Evolutionary conservation across 2,888 invertebrate species (phyloP).

Genomic region (Quadriops clusia): DNA sequence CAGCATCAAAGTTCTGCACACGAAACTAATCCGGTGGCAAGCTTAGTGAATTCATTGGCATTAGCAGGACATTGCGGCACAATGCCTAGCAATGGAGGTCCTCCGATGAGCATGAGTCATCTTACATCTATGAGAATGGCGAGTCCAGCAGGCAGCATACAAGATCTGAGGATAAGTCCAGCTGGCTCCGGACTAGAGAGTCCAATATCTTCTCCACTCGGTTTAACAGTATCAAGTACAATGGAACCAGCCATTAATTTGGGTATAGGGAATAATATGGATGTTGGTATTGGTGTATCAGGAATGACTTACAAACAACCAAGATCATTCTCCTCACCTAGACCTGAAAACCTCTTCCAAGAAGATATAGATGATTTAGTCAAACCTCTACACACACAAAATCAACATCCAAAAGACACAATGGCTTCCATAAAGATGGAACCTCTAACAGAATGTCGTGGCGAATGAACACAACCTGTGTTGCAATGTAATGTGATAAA

Average conservation of each 20-base stretch:
- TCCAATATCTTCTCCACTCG: conserved; percentile 47
- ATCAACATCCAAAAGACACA: conserved; percentile 39
- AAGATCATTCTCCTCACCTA: conserved; percentile 47
- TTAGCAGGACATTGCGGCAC: conserved; percentile 33
- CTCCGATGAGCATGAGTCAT: conserved; percentile 32
- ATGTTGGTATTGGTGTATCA: conserved; percentile 46
- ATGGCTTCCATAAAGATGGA: conserved; percentile 61
- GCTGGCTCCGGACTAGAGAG: conserved; percentile 44
- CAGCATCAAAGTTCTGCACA: conserved; percentile 42
- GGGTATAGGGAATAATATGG: conserved; percentile 39
- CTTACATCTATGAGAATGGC: conserved; percentile 35
- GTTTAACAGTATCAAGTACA: conserved; percentile 43
- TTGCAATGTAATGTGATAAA: conserved; percentile 37
- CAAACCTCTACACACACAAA: conserved; percentile 43
- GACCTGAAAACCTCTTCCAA: conserved; percentile 49
- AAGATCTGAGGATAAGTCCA: conserved; percentile 37
- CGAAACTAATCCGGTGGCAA: conserved; percentile 34
- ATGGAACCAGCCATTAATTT: conserved; percentile 37
- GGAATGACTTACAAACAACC: conserved; percentile 53
- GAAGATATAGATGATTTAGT: conserved; percentile 52
- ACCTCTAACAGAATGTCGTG: conserved; percentile 51
- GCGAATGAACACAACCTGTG: conserved; percentile 47
- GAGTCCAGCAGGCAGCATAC: conserved; percentile 37
- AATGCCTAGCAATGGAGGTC: conserved; percentile 32
- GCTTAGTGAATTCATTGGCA: conserved; percentile 35